Base-by-base conservation (phyloP, 2,888 invertebrate genomes). In the Torymus auratus region DNA sequence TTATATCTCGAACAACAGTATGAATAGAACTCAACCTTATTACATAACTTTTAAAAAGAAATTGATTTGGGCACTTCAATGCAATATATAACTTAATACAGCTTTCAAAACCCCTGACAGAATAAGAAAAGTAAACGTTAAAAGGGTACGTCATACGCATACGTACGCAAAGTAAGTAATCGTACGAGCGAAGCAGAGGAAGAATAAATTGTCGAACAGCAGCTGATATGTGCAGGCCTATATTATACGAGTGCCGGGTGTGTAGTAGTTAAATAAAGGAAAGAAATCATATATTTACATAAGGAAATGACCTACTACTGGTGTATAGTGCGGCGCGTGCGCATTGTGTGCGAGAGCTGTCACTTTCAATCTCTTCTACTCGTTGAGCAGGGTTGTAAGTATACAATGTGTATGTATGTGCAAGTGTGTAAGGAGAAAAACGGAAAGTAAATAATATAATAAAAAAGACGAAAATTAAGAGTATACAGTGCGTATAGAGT, bases 231-330 rank as follows among this genome's bases (percentile, higher is more conserved):
- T 55, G 53, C 56, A 41, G n/a, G 69, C 23, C 62, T 23, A 53
- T 56, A 78, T 41, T 41, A 41, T 41, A 41, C 41, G 7, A 41
- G 41, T 41, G 7, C 41, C 61, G 68, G 68, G 55, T 68, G 73
- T 56, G 41, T 61, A 74, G 20, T 61, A 78, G 61, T 78, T 73
- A 68, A 78, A 67, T 78, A 73, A 78, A 78, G 56, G 61, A 73
- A 67, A 73, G 73, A 78, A 61, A 56, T 72, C 60, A 67, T 72
- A 67, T 72, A 80, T 80, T 77, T 78, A 78, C 81, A 74, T 70
- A 70, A 81, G 78, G 78, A 74, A 78, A 70, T 81, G 74, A 78
- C 77, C 77, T 77, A 77, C 77, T 77, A 77, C 72, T 77, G 72
- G 20, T 61, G 64, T n/a, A 28, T 28, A 60, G 58, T 61, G 17